Conservation (phyloP, 1,140 invertebrate species). For the Myzus persicae region DNA sequence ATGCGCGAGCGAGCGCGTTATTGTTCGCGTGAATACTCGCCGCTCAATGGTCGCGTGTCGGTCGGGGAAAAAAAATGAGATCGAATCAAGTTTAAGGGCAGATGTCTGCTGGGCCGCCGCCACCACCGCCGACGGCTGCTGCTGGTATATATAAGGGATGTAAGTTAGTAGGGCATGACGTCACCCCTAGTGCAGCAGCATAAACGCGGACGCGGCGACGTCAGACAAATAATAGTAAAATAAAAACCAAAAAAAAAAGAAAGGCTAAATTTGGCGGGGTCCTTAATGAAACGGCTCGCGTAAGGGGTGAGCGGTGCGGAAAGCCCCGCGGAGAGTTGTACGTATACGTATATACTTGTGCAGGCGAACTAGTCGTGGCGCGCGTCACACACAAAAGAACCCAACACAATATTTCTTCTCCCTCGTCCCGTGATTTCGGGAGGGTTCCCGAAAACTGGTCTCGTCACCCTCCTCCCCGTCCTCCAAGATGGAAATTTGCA, state of each 20-base stretch:
- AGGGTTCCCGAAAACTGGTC: conserved; percentile 57
- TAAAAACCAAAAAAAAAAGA: conserved; percentile 52
- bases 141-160: conserved; percentile 37
- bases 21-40: conserved; percentile 30
- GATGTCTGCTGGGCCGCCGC: conserved; percentile 35
- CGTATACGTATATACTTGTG: neutral
- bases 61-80: conserved; percentile 41
- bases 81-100: conserved; percentile 58
- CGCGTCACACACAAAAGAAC: conserved; percentile 57
- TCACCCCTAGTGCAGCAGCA: conserved; percentile 44
- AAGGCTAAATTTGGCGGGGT: conserved; percentile 57
- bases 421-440: conserved; percentile 46
- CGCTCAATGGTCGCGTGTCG: conserved; percentile 56
- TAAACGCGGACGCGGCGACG: conserved; percentile 45
- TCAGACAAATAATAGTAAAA: conserved; percentile 55
- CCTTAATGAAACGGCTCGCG: conserved; percentile 54
- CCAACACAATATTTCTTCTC: conserved; percentile 57
- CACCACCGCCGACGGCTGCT: conserved; percentile 27
- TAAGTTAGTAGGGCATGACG: conserved; percentile 59
- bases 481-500: conserved; percentile 57
- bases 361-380: conserved; percentile 27
- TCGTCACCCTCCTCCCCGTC: conserved; percentile 2
- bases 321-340: conserved; percentile 54
- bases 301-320: conserved; percentile 15
- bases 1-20: conserved; percentile 32